Conservation (phyloP, 2,113 vertebrate genomes). For the Sapajus apella region DNA sequence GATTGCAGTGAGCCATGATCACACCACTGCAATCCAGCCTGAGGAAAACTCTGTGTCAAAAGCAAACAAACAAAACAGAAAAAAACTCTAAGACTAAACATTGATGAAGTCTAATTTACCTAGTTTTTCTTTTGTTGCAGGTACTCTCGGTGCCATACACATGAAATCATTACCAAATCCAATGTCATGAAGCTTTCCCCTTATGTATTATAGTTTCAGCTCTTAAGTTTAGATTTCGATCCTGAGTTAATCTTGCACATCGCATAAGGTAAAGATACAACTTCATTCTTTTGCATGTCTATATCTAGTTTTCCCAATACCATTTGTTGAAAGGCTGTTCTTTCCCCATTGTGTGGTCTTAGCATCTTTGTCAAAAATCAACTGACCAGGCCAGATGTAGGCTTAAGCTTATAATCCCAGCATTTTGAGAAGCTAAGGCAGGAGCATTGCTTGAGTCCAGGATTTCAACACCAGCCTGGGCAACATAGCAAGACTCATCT, state of each 20-base stretch:
- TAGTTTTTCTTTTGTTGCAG: not conserved
- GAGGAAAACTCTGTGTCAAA: too few relatives aligned
- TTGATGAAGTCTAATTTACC: not conserved
- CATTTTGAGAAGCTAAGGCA: too few relatives aligned
- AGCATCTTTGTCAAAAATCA: not conserved
- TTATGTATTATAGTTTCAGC: not conserved
- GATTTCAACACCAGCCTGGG: too few relatives aligned
- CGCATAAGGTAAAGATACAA: not conserved
- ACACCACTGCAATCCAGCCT: too few relatives aligned
- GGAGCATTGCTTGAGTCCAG: too few relatives aligned
- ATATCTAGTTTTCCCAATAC: not conserved
- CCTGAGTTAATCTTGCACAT: not conserved
- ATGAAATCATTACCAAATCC: not conserved
- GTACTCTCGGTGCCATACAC: not conserved
- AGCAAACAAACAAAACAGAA: too few relatives aligned
- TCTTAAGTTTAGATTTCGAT: not conserved
- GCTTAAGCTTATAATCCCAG: too few relatives aligned
- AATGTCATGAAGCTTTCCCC: not conserved
- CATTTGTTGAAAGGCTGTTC: not conserved
- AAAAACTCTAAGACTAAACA: not conserved
- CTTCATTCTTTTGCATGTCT: not conserved
- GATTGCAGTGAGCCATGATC: too few relatives aligned
- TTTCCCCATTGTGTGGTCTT: not conserved
- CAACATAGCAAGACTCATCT: too few relatives aligned
- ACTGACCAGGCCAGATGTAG: too few relatives aligned